phyloP scores from a whole-genome alignment of 2,888 invertebrate species.

The Bellardia bayeri region DNA sequence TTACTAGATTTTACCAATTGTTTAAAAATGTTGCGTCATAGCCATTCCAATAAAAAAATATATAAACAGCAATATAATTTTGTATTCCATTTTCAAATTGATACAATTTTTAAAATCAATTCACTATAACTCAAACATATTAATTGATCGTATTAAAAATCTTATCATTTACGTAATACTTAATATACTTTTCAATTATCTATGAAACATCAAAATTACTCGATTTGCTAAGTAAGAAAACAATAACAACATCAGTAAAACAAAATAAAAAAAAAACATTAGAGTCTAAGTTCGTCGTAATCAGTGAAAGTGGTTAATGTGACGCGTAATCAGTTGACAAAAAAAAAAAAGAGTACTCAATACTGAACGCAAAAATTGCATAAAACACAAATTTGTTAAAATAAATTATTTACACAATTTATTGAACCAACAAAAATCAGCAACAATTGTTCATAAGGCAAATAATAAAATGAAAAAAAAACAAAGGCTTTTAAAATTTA shows the following conservation, averaged over 20 bases:
- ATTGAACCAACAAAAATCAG: conserved; percentile 46
- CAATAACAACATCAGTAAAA: neutral
- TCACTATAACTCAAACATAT: neutral
- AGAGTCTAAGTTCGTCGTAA: conserved; percentile 34
- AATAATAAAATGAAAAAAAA: neutral
- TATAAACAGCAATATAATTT: neutral
- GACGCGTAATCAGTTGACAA: conserved; percentile 48
- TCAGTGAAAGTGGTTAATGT: conserved; percentile 64
- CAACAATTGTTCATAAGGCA: conserved; percentile 42
- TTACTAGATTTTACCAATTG: too few species aligned
- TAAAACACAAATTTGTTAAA: conserved; percentile 65
- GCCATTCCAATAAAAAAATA: neutral
- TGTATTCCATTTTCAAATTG: neutral
- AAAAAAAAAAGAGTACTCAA: neutral
- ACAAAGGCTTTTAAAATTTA: conserved; percentile 29
- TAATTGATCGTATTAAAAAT: conserved; percentile 21
- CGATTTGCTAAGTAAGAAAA: conserved; percentile 17
- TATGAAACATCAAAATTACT: conserved; percentile 41
- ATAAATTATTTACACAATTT: conserved; percentile 43
- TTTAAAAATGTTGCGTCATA: too few species aligned
- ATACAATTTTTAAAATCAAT: conserved; percentile 12
- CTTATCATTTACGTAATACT: conserved; percentile 40
- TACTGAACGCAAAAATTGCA: conserved; percentile 54
- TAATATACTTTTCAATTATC: conserved; percentile 15
- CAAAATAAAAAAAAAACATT: neutral